Evolutionary conservation across 2,888 invertebrate genomes (phyloP).

Genomic region (Eurois occulta): DNA sequence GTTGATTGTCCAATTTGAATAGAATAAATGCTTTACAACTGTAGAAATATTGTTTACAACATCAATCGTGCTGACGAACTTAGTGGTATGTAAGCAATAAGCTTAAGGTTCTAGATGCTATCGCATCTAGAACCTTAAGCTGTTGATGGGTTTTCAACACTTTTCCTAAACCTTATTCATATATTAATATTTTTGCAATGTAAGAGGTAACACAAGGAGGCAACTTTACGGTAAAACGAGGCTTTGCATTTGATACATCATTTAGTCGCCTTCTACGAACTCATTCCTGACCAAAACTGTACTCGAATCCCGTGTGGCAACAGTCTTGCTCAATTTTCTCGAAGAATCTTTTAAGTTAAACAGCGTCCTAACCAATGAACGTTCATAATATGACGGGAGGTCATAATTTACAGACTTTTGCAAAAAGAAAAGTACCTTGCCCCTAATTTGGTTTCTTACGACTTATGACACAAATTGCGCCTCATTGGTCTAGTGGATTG

Average conservation of each 20-base stretch:
- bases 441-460: not conserved
- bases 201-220: not conserved
- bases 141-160: too few species aligned
- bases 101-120: not conserved
- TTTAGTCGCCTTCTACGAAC: not conserved
- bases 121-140: too few species aligned
- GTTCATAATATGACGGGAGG: not conserved
- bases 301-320: not conserved
- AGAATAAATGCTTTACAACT: slow-evolving; percentile 45
- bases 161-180: not conserved
- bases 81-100: not conserved
- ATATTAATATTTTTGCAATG: not conserved
- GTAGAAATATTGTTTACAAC: slow-evolving; percentile 26
- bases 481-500: too few species aligned
- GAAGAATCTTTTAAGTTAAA: not conserved
- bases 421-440: not conserved
- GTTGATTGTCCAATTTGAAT: slow-evolving; percentile 45
- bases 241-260: not conserved
- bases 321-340: not conserved
- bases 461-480: not conserved
- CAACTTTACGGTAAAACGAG: not conserved
- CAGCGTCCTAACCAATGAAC: not conserved
- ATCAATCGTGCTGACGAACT: not conserved
- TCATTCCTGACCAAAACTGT: not conserved
- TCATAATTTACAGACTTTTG: slow-evolving; percentile 2